Evolutionary conservation across 2,888 invertebrate species (phyloP), one percentile per base, ranked within the genome.

Genomic region (Abscondita cerata): DNA sequence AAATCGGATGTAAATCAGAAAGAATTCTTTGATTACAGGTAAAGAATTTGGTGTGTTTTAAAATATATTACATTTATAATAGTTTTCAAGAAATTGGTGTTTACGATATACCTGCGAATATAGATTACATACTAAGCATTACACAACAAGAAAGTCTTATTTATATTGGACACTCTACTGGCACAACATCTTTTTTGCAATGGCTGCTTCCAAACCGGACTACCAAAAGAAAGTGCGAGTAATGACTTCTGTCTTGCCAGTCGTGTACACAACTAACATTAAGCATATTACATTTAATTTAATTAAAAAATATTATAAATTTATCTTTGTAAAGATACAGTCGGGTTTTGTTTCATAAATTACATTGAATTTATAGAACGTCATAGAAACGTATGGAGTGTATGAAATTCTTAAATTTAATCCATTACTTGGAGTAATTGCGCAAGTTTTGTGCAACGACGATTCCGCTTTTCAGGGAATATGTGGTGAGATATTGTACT

Each of bases 81-180:
- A 90, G 90, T 70, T 93, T 88, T 87, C 88, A 92, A 75, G 89
- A 93, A 73, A 90, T 92, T 77, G 92, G 90, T 0, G 79, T 82
- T 61, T 86, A 86, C 73, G 93, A 95, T 76, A 74, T 93, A 0
- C 90, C 93, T 6, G 89, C 91, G 0, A 88, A 87, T 83, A 86
- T 94, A 18, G 88, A 93, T 74, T 86, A 88, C 73, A 81, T 88
- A 11, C 72, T 87, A 1, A 72, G 77, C 19, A 77, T 79, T 33
- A 89, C 89, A 0, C 82, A 83, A 0, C 82, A 84, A 16, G 60
- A 81, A 1, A 83, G 86, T 60, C 70, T 93, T 0, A 85, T 86
- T 66, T 92, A 90, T 75, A 78, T 89, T 1, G 93, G 90, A 0
- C 91, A 92, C 75, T 91, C 90, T 5, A 86, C 86, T 52, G 75